Base-by-base conservation (phyloP, 2,797 vertebrate species). In the Sebastolobus alascanus region DNA sequence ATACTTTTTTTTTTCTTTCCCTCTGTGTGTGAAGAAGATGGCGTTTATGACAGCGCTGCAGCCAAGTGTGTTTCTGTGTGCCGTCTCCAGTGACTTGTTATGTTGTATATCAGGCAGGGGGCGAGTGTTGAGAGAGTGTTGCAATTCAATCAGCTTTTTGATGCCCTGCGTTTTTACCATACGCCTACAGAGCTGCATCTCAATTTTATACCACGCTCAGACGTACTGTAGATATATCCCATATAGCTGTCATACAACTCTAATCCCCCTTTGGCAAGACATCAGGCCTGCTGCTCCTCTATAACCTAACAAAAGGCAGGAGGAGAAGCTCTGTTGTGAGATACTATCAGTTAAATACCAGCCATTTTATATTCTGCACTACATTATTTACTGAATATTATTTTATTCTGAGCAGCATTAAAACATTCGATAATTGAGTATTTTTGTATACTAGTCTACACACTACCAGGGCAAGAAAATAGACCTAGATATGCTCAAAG, bases 401-500 rank as follows among this genome's bases (percentile, higher is more conserved):
- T 59, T 78, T 54, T 3, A 78, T 73, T 80, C 7, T 68, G n/a
- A 68, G 67, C 38, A 77, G 55, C 68, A 85, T 65, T 59, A 60
- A 59, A 71, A 66, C 25, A 66, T 65, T 29, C 27, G 65, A 25
- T 52, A 61, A 59, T 55, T 65, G 56, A 61, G 18, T 29, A 9
- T 37, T 68, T 77, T 70, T 82, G 18, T 33, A 64, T 22, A n/a
- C 9, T 38, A 68, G 38, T 22, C 22, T 56, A 63, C n/a, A 52
- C 50, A 77, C 54, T 66, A 72, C 61, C 77, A 68, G n/a, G 38
- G 74, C 77, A 84, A 84, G 80, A 74, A 81, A 88, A 84, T 50
- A 85, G 70, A 68, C 33, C 18, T 65, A 88, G 83, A 91, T 95
- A 96, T 89, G 94, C 95, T 96, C 97, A 97, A 96, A 97, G 95